These are phyloP conservation scores for Muscicapa adusta DNA, from an alignment of 2,113 vertebrate genomes.

Conservation along the genomic window DNA sequence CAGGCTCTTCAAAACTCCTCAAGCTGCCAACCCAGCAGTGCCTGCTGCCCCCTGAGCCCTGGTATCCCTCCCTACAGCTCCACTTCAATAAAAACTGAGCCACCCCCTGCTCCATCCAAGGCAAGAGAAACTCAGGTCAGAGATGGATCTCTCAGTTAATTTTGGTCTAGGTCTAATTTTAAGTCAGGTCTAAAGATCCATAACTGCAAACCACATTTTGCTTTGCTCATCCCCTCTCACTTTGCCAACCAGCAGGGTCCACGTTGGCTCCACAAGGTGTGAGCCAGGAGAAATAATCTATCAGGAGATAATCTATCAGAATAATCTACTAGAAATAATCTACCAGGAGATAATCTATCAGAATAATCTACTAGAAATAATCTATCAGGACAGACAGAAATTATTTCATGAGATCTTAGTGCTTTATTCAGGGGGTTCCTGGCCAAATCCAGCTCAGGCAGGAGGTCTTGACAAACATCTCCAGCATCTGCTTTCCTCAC, in stretches of 20 bases:
- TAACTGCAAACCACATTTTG: not conserved
- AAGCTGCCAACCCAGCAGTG: fast-evolving
- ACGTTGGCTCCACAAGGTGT: fast-evolving
- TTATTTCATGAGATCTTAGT: not conserved
- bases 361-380: not conserved
- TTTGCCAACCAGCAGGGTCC: not conserved
- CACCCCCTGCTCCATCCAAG: not conserved
- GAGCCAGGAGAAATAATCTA: not conserved
- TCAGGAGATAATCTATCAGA: no score
- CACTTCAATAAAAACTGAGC: not conserved
- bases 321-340: not conserved
- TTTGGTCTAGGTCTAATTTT: not conserved
- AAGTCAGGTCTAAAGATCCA: not conserved
- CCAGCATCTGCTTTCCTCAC: not conserved
- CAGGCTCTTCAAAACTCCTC: not conserved
- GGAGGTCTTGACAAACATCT: not conserved
- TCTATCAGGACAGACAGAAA: no score
- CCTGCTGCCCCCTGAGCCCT: not conserved
- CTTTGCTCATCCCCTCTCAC: not conserved
- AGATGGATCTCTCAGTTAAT: not conserved
- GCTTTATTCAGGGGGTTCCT: not conserved
- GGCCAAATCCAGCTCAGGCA: not conserved
- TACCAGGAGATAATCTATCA: no score
- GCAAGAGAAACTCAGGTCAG: not conserved
- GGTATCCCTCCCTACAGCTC: not conserved